phyloP scores from a whole-genome alignment of 1,140 invertebrate genomes.

The Eupristina koningsbergeri region DNA sequence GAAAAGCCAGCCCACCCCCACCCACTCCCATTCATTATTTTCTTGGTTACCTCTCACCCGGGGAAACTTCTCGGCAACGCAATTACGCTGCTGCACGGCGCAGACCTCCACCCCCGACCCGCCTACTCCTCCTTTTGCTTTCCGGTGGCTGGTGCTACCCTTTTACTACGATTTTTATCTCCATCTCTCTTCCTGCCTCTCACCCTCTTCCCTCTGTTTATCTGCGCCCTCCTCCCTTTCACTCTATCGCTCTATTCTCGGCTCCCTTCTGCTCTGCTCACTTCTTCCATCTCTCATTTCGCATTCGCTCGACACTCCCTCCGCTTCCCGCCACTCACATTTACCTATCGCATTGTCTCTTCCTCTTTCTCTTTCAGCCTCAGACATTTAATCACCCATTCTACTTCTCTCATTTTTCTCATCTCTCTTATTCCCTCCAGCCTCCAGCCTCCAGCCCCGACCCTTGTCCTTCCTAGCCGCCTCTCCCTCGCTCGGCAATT shows the following conservation, averaged over 20 bases:
- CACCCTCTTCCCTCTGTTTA: conserved; percentile 31
- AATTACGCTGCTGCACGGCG: conserved; percentile 63
- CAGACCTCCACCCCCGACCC: conserved; percentile 29
- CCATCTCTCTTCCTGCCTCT: conserved; percentile 24
- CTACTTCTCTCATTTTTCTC: conserved; percentile 23
- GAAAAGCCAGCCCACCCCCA: conserved; percentile 38
- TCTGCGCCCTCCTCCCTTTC: conserved; percentile 4
- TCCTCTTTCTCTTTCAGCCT: conserved; percentile 39
- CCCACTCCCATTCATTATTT: conserved; percentile 70
- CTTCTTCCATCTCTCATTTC: conserved; percentile 12
- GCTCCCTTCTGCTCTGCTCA: conserved; percentile 18
- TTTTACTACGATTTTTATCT: conserved; percentile 60
- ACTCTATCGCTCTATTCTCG: background rate
- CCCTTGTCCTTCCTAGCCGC: background rate
- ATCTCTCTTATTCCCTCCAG: background rate
- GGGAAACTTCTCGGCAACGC: conserved; percentile 72
- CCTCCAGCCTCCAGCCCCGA: background rate
- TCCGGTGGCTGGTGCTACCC: conserved; percentile 48
- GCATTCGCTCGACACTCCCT: background rate
- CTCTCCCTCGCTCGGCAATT: conserved; percentile 35
- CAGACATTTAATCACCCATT: conserved; percentile 49
- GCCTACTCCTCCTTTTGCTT: conserved; percentile 39
- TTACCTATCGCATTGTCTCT: conserved; percentile 25
- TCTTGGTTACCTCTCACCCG: conserved; percentile 71
- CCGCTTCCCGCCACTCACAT: background rate